Conservation (phyloP, 2,888 invertebrate species). For the Tryphoninae sp. region DNA sequence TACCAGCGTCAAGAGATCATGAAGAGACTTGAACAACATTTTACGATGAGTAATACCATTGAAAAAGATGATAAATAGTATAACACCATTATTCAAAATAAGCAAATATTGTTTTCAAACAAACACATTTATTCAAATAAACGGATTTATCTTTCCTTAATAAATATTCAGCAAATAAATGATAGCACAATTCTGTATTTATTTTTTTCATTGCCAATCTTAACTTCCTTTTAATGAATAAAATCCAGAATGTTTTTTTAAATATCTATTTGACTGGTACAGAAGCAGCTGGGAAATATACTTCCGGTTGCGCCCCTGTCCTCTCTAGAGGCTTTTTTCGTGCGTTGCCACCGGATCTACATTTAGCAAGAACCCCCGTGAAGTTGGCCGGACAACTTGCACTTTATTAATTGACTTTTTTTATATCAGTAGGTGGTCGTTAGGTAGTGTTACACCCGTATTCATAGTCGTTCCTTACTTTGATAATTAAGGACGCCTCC, state of each 20-base stretch:
- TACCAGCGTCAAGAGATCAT: conserved; percentile 80
- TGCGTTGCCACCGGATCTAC: not conserved
- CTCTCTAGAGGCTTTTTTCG: not conserved
- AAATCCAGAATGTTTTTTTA: not conserved
- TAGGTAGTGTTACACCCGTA: too few species aligned
- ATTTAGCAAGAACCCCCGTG: not conserved
- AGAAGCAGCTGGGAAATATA: not conserved
- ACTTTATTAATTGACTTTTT: too few species aligned
- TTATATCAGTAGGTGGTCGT: too few species aligned
- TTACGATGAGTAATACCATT: conserved; percentile 59
- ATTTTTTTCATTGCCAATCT: not conserved
- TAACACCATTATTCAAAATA: not conserved
- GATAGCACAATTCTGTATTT: not conserved
- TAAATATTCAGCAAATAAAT: not conserved
- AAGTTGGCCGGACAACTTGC: too few species aligned
- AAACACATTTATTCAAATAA: too few species aligned
- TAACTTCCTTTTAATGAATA: not conserved
- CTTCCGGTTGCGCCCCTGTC: not conserved
- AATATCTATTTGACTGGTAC: not conserved
- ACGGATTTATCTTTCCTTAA: not conserved
- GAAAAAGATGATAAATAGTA: conserved; percentile 47
- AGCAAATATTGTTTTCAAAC: not conserved
- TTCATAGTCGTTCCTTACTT: too few species aligned
- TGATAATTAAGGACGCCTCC: too few species aligned
- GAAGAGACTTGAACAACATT: conserved; percentile 74